A percentile compares a stretch with the other conserved stretches of the same genome.
phyloP scores from a whole-genome alignment of 2,797 vertebrate genomes.

The Rhinophrynus dorsalis region DNA sequence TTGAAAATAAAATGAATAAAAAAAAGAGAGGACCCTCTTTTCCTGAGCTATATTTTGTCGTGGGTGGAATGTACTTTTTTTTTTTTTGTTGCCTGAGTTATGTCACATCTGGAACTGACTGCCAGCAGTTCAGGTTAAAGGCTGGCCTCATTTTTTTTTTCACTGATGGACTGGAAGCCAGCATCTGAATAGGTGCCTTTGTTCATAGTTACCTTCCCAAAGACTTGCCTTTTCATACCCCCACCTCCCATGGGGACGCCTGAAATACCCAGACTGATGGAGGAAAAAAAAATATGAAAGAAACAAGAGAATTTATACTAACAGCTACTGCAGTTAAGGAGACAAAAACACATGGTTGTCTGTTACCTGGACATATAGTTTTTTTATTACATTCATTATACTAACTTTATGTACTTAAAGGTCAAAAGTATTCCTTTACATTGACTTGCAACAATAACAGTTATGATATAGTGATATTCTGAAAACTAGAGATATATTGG shows the following conservation, averaged over 20 bases:
- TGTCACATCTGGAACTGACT: constrained; percentile 49
- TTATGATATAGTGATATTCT: no score
- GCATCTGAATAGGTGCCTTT: constrained; percentile 56
- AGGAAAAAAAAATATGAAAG: constrained; percentile 32
- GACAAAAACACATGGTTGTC: constrained; percentile 19
- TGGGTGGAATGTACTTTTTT: constrained; percentile 44
- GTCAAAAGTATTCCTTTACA: neutral
- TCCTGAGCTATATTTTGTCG: constrained; percentile 31
- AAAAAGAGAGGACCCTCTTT: constrained; percentile 35
- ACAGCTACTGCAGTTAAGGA: constrained; percentile 16
- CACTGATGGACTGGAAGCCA: constrained; percentile 32
- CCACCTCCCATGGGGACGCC: constrained; percentile 31
- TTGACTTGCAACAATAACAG: neutral
- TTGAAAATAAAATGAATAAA: constrained; percentile 13
- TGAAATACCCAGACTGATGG: constrained; percentile 42
- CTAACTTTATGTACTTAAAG: neutral
- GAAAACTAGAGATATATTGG: no score
- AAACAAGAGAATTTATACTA: constrained; percentile 32
- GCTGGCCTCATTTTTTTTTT: constrained; percentile 42
- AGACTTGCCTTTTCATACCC: constrained; percentile 54
- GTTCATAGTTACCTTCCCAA: constrained; percentile 50
- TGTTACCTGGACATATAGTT: constrained; percentile 6
- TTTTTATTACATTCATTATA: constrained; percentile 9
- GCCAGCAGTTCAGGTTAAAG: constrained; percentile 46
- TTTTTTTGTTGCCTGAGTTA: constrained; percentile 41